A percentile compares a stretch with the other conserved stretches of the same genome.
Conservation (phyloP, 1,140 invertebrate genomes). For the Neodiprion pinetum region DNA sequence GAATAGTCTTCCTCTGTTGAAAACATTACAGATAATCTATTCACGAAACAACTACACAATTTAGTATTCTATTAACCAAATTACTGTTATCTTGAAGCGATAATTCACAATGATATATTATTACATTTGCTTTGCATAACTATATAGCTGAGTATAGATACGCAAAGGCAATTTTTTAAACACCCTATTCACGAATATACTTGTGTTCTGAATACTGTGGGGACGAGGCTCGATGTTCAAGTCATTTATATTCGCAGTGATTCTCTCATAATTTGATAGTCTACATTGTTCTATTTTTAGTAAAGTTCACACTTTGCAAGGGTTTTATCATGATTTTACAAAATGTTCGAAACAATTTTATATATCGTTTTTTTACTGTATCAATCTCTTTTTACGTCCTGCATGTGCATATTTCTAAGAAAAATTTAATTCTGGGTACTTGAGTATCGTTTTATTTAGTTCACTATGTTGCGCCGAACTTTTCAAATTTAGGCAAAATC, state of each 20-base stretch:
- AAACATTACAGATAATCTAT: neutral
- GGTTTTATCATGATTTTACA: neutral
- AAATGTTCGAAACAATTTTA: neutral
- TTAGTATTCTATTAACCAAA: neutral
- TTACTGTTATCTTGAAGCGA: neutral
- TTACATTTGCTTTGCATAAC: constrained; percentile 32
- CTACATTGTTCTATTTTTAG: neutral
- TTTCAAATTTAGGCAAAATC: neutral
- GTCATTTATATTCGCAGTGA: neutral
- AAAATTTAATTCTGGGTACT: neutral
- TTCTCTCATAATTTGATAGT: constrained; percentile 20
- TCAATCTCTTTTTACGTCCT: neutral
- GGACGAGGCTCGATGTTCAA: neutral
- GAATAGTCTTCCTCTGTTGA: neutral
- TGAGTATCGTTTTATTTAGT: too few species aligned
- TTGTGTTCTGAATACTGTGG: neutral
- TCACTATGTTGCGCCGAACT: neutral
- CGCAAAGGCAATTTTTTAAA: constrained; percentile 30
- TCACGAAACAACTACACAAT: neutral
- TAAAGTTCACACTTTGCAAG: neutral
- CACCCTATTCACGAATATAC: neutral
- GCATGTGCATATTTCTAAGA: neutral
- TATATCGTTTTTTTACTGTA: neutral
- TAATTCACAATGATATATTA: neutral
- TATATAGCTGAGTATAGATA: constrained; percentile 41